Percentiles rank a stretch among this genome's conserved stretches.
phyloP scores from a whole-genome alignment of 1,140 invertebrate genomes.

The Melipona quadrifasciata region DNA sequence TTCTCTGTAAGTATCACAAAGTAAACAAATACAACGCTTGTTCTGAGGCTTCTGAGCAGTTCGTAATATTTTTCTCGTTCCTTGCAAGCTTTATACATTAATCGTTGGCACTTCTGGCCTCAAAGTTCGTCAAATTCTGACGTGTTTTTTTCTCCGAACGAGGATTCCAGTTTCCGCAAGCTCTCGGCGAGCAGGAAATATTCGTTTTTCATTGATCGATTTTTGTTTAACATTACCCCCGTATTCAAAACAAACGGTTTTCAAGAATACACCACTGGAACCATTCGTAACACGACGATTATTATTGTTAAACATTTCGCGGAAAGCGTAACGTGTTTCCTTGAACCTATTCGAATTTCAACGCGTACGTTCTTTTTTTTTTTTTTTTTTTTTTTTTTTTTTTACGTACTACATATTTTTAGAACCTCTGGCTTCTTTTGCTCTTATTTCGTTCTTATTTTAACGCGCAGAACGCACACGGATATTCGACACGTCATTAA shows the following conservation, averaged over 20 bases:
- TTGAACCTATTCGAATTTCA: background rate
- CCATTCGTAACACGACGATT: background rate
- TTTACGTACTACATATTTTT: background rate
- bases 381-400: no score
- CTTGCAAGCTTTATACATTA: no score
- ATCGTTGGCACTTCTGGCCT: background rate
- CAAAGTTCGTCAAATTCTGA: background rate
- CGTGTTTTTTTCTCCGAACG: background rate
- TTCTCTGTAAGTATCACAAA: no score
- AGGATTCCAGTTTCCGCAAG: background rate
- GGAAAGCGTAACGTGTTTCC: background rate
- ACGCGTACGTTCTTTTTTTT: background rate
- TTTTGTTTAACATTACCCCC: background rate
- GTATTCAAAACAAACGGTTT: background rate
- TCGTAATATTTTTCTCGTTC: no score
- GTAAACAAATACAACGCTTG: no score
- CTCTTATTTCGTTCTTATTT: background rate
- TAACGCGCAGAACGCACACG: background rate
- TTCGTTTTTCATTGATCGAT: background rate
- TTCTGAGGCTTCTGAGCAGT: no score
- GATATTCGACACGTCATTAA: conserved; percentile 5
- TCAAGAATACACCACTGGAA: background rate
- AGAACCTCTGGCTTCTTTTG: background rate
- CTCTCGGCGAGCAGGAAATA: background rate
- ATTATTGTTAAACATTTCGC: background rate